Percentiles rank a stretch among this genome's conserved stretches.
Conservation (phyloP, 2,797 vertebrate genomes). For the Rachycentron canadum region DNA sequence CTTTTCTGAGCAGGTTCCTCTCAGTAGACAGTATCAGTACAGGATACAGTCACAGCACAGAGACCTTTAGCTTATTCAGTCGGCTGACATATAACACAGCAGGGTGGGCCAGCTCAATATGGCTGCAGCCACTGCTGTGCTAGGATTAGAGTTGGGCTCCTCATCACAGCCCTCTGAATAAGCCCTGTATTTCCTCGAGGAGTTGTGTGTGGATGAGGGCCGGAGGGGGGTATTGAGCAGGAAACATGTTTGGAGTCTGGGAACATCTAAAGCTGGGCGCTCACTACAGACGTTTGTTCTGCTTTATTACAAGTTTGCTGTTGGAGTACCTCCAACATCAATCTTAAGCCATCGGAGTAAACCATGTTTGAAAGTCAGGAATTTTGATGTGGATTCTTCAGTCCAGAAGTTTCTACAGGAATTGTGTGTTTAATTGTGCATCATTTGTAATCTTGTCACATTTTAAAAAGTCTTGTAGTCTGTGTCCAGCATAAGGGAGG, state of each 20-base stretch:
- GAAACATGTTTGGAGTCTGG: slow-evolving; percentile 85
- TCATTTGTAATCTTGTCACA: slow-evolving; percentile 32
- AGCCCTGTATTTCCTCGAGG: slow-evolving; percentile 57
- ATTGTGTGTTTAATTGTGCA: slow-evolving; percentile 43
- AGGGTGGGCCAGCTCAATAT: slow-evolving; percentile 31
- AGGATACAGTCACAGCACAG: slow-evolving; percentile 56
- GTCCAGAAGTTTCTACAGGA: slow-evolving; percentile 24
- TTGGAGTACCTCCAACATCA: slow-evolving; percentile 54
- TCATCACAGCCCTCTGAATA: slow-evolving; percentile 70
- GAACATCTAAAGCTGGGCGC: slow-evolving; percentile 81
- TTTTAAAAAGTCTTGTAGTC: slow-evolving; percentile 63
- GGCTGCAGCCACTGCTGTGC: slow-evolving; percentile 43
- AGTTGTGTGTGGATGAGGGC: slow-evolving; percentile 55
- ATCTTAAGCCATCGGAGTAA: slow-evolving; percentile 30
- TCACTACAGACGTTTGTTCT: slow-evolving; percentile 66
- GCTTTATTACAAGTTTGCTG: slow-evolving; percentile 45
- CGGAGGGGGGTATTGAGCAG: slow-evolving; percentile 52
- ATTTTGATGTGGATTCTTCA: slow-evolving; percentile 50
- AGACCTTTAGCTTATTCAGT: slow-evolving; percentile 62
- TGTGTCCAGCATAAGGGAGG: slow-evolving; percentile 74
- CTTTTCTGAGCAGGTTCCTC: slow-evolving; percentile 80
- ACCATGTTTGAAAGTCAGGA: slow-evolving; percentile 35
- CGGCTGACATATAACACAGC: slow-evolving; percentile 50
- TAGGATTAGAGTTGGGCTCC: slow-evolving; percentile 44
- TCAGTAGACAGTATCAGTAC: slow-evolving; percentile 58